Percentiles rank a stretch among this genome's conserved stretches.
Conservation (phyloP, 2,113 vertebrate species). For the Solea senegalensis region DNA sequence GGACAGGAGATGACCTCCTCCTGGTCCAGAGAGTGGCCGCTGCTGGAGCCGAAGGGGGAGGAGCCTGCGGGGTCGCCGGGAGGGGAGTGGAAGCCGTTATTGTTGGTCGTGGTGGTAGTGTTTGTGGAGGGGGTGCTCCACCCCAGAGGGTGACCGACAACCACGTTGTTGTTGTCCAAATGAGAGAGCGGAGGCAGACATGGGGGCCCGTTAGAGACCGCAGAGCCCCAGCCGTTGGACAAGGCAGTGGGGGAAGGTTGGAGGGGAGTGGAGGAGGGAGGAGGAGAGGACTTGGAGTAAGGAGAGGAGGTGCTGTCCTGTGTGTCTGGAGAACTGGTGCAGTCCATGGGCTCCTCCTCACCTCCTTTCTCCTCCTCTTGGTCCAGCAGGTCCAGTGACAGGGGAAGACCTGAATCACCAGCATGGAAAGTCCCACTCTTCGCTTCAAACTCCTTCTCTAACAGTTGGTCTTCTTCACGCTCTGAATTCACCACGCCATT, state of each 20-base stretch:
- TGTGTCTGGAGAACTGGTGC: constrained; percentile 79
- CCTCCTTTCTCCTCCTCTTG: constrained; percentile 56
- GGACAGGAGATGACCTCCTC: constrained; percentile 92
- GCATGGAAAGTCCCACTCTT: background rate
- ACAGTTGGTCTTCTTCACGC: constrained; percentile 14
- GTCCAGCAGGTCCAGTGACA: constrained; percentile 66
- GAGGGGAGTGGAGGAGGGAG: constrained; percentile 48
- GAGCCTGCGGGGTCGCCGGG: constrained; percentile 47
- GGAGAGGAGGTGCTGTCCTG: constrained; percentile 58
- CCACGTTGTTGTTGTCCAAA: constrained; percentile 86
- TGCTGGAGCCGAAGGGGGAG: constrained; percentile 71
- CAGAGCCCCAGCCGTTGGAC: constrained; percentile 77
- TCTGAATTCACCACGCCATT: background rate
- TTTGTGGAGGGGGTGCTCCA: constrained; percentile 73
- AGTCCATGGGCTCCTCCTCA: constrained; percentile 84
- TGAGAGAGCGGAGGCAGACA: constrained; percentile 70
- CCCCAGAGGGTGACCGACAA: constrained; percentile 76
- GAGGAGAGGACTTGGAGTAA: constrained; percentile 29
- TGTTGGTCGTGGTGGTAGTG: constrained; percentile 43
- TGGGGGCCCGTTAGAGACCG: constrained; percentile 78
- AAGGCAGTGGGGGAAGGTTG: constrained; percentile 68
- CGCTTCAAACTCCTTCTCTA: constrained; percentile 19
- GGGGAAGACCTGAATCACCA: constrained; percentile 70
- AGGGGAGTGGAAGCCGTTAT: constrained; percentile 71
- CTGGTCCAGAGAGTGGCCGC: constrained; percentile 80